Evolutionary conservation across 2,797 vertebrate species (phyloP), one percentile per base, ranked within the genome.

Genomic region (Xerus rutilus): DNA sequence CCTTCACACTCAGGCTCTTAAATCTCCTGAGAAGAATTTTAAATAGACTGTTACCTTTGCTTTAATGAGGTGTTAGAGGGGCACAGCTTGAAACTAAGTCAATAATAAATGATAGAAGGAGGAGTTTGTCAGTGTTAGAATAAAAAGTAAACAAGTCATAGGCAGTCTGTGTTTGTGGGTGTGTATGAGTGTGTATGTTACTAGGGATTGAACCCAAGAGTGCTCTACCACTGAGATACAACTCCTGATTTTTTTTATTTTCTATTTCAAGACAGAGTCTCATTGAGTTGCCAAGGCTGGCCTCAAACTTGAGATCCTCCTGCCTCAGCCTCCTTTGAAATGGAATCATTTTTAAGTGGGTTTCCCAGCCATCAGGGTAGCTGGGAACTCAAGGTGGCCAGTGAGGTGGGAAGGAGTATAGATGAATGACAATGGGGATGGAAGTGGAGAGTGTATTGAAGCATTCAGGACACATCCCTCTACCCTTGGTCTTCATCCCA

Each of bases 11-110:
- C 0, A 0, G 15, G 35, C 23, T 96, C 49, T 95, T 87, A 77
- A 94, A 11, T 17, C 62, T 97, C 85, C 78, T 91, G 90, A 84
- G 91, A 96, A 82, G 77, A 98, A 96, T 92, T 96, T 96, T 82
- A 84, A 91, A 89, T 94, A 90, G 69, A 59, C 59, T 83, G 5
- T 91, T 43, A 57, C 89, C 35, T 74, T 87, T 93, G 35, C 49
- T 73, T 81, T 92, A 90, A 78, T 96, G 86, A 88, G 81, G 32
- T 10, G 2, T 83, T 64, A 62, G 43, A 35, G 23, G 17, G 64
- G n/a, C 30, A 57, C 70, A 72, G 21, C 45, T 39, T 89, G 65
- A 78, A 91, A 52, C 49, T 57, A 73, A 72, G 30, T 57, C 39
- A 23, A 76, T 25, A 89, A 28, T 20, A 87, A 92, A 28, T 47